These are phyloP conservation scores for Brienomyrus longianalis DNA, from an alignment of 2,113 vertebrate genomes.

Conservation along the genomic window DNA sequence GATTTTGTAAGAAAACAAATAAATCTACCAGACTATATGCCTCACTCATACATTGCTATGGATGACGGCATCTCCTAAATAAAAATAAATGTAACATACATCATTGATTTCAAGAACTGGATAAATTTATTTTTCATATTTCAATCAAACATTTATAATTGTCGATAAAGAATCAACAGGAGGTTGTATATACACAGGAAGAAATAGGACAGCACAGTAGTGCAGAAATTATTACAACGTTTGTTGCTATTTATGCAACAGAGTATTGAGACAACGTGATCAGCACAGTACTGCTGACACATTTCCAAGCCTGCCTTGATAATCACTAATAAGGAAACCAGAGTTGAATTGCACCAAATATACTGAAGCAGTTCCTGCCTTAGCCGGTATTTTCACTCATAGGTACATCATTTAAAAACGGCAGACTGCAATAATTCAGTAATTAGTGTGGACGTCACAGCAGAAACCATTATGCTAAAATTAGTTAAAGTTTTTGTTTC, in stretches of 20 bases:
- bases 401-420: background rate
- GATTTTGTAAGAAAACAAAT: background rate
- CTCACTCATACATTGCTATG: background rate
- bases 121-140: no score
- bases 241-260: background rate
- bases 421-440: background rate
- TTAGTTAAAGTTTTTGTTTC: background rate
- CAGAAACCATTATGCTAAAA: background rate
- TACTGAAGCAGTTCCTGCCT: background rate
- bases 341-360: background rate
- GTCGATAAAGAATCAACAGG: background rate
- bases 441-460: background rate
- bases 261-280: background rate
- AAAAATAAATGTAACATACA: no score
- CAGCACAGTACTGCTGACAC: background rate
- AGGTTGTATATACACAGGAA: background rate
- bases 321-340: background rate
- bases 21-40: background rate
- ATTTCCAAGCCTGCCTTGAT: background rate
- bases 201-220: no score
- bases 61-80: no score
- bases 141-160: background rate
- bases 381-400: background rate
- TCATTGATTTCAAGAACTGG: no score
- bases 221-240: no score